A percentile compares a stretch with the other conserved stretches of the same genome.
Evolutionary conservation across 2,113 vertebrate genomes (phyloP).

Genomic region (Rhinoderma darwinii): DNA sequence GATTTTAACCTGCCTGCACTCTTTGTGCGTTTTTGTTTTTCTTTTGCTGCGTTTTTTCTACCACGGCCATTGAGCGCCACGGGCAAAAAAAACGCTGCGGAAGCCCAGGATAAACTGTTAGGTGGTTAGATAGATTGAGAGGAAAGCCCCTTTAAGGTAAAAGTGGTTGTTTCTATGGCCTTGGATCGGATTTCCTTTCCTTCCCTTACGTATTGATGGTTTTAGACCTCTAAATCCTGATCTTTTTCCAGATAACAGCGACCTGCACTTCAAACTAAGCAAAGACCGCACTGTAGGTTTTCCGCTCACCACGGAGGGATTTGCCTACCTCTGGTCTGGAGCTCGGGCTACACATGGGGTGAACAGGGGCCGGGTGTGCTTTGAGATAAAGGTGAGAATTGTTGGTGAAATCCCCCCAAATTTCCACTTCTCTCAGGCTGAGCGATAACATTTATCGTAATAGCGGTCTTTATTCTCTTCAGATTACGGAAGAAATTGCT

Average conservation of each 20-base stretch:
- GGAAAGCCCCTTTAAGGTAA: too few species aligned
- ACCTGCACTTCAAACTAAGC: constrained; percentile 91
- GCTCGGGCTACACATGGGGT: constrained; percentile 86
- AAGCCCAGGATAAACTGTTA: too few species aligned
- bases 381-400: constrained; percentile 86
- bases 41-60: too few species aligned
- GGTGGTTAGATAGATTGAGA: too few species aligned
- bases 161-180: too few species aligned
- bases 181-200: too few species aligned
- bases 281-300: constrained; percentile 87
- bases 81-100: too few species aligned
- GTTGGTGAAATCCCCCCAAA: not conserved
- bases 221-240: not conserved
- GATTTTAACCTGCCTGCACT: too few species aligned
- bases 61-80: too few species aligned
- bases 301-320: constrained; percentile 88
- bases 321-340: constrained; percentile 90
- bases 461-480: not conserved
- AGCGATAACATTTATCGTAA: not conserved
- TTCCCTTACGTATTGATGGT: not conserved
- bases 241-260: constrained; percentile 82
- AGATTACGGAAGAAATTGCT: constrained; percentile 89
- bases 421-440: not conserved
- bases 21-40: too few species aligned
- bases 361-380: constrained; percentile 81